Evolutionary conservation across 2,113 vertebrate genomes (phyloP).

Genomic region (Ochotona princeps): DNA sequence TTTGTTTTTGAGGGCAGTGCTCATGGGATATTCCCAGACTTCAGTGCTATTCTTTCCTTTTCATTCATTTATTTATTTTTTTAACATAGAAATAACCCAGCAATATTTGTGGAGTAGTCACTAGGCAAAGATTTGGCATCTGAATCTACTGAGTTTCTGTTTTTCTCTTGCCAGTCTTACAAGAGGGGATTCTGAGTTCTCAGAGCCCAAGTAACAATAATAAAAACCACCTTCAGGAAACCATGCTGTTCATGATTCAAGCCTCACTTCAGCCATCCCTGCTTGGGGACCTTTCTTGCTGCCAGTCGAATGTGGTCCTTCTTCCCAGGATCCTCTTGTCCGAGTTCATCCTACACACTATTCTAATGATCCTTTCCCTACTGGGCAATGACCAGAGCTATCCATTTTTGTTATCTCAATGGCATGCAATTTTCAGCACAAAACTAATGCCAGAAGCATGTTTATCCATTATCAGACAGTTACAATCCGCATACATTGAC

Average conservation of each 20-base stretch:
- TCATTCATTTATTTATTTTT: too few relatives aligned
- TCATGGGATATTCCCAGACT: neutral
- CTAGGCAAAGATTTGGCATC: neutral
- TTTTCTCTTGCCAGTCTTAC: fast-evolving
- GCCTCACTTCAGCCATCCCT: neutral
- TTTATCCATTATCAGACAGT: too few relatives aligned
- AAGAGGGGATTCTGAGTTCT: neutral
- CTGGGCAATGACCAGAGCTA: too few relatives aligned
- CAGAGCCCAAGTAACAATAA: neutral
- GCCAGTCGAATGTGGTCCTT: fast-evolving
- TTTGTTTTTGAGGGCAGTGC: neutral
- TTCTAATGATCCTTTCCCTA: too few relatives aligned
- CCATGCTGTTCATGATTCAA: neutral
- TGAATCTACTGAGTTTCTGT: neutral
- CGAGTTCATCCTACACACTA: too few relatives aligned
- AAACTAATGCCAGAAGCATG: too few relatives aligned
- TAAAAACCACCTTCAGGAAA: neutral
- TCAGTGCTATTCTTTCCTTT: neutral
- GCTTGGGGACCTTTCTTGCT: neutral
- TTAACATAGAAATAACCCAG: neutral
- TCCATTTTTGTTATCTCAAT: too few relatives aligned
- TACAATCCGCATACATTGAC: too few relatives aligned
- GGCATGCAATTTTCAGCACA: too few relatives aligned
- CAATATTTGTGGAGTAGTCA: neutral
- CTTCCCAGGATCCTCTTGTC: neutral